Evolutionary conservation across 1,140 invertebrate species (phyloP).

Genomic region (Cataglyphis hispanica): DNA sequence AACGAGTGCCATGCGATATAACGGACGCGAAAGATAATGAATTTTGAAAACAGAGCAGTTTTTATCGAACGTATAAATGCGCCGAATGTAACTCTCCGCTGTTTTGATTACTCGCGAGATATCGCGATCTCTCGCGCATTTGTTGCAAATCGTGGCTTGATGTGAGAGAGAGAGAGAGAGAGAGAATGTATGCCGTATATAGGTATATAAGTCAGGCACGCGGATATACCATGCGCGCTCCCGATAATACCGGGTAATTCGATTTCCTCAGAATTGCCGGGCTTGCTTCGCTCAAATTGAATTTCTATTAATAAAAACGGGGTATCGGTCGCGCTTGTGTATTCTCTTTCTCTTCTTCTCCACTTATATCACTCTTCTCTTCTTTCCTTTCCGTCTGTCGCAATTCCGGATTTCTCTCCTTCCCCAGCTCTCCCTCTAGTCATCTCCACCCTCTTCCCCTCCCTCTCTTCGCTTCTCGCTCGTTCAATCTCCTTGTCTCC

Average conservation of each 20-base stretch:
- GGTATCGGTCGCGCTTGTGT: slow-evolving; percentile 75
- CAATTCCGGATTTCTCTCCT: slow-evolving; percentile 41
- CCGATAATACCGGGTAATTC: slow-evolving; percentile 81
- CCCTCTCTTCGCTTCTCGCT: slow-evolving; percentile 28
- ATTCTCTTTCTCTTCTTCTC: slow-evolving; percentile 1
- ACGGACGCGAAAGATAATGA: background rate
- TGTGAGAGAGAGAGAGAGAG: slow-evolving; percentile 10
- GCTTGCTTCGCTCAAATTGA: slow-evolving; percentile 77
- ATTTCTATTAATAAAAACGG: slow-evolving; percentile 83
- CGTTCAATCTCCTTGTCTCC: slow-evolving; percentile 76
- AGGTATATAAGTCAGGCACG: background rate
- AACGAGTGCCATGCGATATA: background rate
- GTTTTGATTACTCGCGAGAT: slow-evolving; percentile 50
- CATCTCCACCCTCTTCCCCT: slow-evolving; percentile 1
- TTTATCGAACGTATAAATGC: background rate
- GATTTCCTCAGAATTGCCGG: slow-evolving; percentile 78
- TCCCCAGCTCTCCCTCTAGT: slow-evolving; percentile 32
- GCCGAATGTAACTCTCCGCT: background rate
- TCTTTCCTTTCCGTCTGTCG: background rate
- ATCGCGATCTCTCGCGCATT: slow-evolving; percentile 50
- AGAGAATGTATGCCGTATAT: slow-evolving; percentile 34
- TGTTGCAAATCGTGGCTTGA: slow-evolving; percentile 42
- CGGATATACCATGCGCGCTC: slow-evolving; percentile 65
- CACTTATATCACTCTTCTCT: background rate
- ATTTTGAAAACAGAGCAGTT: background rate